Evolutionary conservation across 2,113 vertebrate genomes (phyloP), one percentile per base, ranked within the genome.

Genomic region (Ptychochromis oligacanthus): DNA sequence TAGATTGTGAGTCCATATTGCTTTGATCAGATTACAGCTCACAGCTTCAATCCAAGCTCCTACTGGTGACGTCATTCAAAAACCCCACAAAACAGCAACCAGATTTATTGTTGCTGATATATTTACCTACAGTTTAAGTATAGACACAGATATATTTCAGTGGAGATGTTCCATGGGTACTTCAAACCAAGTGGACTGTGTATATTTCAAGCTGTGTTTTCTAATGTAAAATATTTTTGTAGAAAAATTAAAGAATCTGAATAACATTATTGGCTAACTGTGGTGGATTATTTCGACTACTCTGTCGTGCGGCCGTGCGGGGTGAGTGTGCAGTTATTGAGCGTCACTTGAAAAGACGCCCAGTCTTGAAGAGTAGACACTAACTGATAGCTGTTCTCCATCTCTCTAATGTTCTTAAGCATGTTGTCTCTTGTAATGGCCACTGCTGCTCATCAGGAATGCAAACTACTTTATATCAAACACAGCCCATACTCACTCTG

Each of bases 151-250:
- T 95, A 93, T 95, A 95, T 95, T 95, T 95, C 93, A 91, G 80
- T 86, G 80, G 55, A 92, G 85, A 90, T 70, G 88, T 93, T 94
- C 75, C 84, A 80, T 79, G 82, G 88, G 91, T 86, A 52, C 88
- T 90, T 83, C 86, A 83, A 92, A 89, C 59, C 57, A 84, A 84
- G 74, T 77, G 79, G 89, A 86, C 82, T 78, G 81, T 94, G 90
- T 95, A 89, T 93, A 95, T 95, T 94, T 93, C 60, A 88, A 91
- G 80, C 87, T 93, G 92, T 95, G 89, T 96, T 96, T 96, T 96
- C 67, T 95, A 94, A 91, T 93, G 89, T 95, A 91, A 95, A 93
- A 93, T 96, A 96, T 96, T 96, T 96, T 96, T 95, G 83, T 95
- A 95, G 70, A 93, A 91, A 82, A 90, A 85, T 81, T 83, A 86